A percentile compares a stretch with the other conserved stretches of the same genome.
Conservation (phyloP, 2,888 invertebrate genomes). For the Doris montereyensis region DNA sequence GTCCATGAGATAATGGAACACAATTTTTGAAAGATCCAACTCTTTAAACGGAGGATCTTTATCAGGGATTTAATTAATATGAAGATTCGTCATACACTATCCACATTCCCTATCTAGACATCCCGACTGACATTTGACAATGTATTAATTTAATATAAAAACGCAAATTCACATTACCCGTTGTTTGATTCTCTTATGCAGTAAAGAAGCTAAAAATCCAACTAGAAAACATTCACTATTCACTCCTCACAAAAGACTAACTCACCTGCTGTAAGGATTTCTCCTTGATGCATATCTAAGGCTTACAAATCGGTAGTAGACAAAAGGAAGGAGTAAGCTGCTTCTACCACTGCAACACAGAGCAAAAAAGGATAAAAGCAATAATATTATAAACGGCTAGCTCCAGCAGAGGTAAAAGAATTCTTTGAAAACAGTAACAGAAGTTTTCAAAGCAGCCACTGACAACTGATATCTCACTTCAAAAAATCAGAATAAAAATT, state of each 20-base stretch:
- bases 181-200: background rate
- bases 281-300: conserved; percentile 93
- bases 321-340: conserved; percentile 91
- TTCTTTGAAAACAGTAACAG: background rate
- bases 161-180: background rate
- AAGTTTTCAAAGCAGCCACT: background rate
- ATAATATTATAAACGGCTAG: no score
- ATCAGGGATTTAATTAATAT: no score
- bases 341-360: conserved; percentile 85
- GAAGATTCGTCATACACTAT: no score
- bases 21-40: no score
- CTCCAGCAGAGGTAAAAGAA: background rate
- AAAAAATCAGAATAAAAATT: no score
- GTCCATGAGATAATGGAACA: no score
- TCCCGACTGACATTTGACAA: no score
- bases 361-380: no score
- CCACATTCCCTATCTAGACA: no score
- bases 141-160: no score
- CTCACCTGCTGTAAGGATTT: conserved; percentile 93
- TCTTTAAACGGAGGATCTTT: no score
- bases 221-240: background rate
- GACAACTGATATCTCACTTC: no score
- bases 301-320: conserved; percentile 96
- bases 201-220: background rate
- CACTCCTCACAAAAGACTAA: background rate